Conservation (phyloP, 64 coral and sea anemone genomes). For the Dendrophyllia cribrosa region DNA sequence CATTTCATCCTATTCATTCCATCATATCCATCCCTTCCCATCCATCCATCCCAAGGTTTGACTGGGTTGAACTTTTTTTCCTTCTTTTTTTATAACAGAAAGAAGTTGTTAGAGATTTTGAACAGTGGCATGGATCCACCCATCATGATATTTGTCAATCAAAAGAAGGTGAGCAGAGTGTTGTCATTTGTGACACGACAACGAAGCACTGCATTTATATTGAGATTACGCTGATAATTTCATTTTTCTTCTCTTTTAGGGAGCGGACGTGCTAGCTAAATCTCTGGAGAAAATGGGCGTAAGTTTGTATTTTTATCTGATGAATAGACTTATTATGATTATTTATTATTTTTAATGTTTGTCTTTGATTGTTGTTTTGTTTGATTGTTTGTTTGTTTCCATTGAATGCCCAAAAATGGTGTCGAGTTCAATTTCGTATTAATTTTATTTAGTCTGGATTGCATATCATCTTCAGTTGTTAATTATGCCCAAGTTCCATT, state of each 20-base stretch:
- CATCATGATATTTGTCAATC: conserved; percentile 98
- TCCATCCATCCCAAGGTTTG: neutral
- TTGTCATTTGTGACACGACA: neutral
- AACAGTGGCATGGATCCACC: conserved; percentile 88
- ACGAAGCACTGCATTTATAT: neutral
- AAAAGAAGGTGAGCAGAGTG: conserved; percentile 85
- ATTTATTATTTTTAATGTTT: no score
- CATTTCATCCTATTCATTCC: no score
- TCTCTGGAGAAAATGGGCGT: conserved; percentile 99
- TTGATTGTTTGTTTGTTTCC: no score
- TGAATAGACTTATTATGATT: no score
- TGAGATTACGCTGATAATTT: neutral
- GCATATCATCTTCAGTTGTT: no score
- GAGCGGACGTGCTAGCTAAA: conserved; percentile 96
- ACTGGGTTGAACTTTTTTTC: neutral
- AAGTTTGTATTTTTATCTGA: conserved; percentile 16
- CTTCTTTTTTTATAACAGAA: conserved; percentile 62
- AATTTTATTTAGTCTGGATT: no score
- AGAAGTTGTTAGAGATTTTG: conserved; percentile 94
- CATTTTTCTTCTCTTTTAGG: conserved; percentile 53
- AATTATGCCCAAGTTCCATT: no score
- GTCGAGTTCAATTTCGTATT: no score
- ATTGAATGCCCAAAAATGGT: no score
- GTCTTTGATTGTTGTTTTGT: no score
- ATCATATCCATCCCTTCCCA: no score